Evolutionary conservation across 2,888 invertebrate genomes (phyloP).

Genomic region (Diloba caeruleocephala): DNA sequence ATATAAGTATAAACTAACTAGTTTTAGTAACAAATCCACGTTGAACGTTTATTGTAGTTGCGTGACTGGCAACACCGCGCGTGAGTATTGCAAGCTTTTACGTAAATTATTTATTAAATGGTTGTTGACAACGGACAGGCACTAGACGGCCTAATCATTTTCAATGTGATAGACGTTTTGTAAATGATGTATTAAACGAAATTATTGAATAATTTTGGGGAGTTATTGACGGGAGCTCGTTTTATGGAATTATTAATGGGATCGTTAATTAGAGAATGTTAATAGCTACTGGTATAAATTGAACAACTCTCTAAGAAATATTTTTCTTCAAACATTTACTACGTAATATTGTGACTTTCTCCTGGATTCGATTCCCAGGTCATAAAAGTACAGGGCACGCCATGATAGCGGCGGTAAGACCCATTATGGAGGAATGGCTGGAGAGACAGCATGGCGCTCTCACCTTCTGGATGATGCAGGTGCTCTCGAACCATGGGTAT

Average conservation of each 20-base stretch:
- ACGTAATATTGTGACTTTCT: too few species aligned
- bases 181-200: slow-evolving; percentile 17
- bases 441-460: too few species aligned
- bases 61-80: slow-evolving; percentile 43
- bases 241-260: slow-evolving; percentile 18
- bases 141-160: slow-evolving; percentile 39
- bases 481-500: too few species aligned
- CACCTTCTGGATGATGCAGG: too few species aligned
- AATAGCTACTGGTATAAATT: background rate
- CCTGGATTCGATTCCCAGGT: too few species aligned
- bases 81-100: slow-evolving; percentile 35
- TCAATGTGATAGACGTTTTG: slow-evolving; percentile 34
- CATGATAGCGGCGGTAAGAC: too few species aligned
- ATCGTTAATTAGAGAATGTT: background rate
- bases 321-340: too few species aligned
- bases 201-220: slow-evolving; percentile 28
- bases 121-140: slow-evolving; percentile 38
- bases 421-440: too few species aligned
- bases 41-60: slow-evolving; percentile 43
- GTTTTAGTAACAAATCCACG: slow-evolving; percentile 36
- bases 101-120: slow-evolving; percentile 50
- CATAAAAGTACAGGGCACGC: too few species aligned
- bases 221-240: slow-evolving; percentile 9
- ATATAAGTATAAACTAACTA: slow-evolving; percentile 11
- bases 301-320: too few species aligned